Base-by-base conservation (phyloP, 37 sponge, comb jelly and placozoan genomes). In the Crambe crambe region DNA sequence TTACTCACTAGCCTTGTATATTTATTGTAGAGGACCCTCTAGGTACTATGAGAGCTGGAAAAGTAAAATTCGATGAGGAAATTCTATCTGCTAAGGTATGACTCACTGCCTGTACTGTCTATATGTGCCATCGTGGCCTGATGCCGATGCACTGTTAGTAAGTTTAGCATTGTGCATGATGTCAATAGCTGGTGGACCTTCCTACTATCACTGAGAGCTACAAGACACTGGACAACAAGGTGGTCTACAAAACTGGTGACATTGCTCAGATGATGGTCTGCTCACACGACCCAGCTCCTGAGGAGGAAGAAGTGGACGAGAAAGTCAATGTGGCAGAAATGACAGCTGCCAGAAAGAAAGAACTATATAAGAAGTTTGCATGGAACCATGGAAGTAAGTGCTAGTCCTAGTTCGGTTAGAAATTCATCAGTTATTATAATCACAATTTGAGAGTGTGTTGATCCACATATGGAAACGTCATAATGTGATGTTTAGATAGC, bases 151-250 rank as follows among this genome's bases (percentile, higher is more conserved):
- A 12, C 12, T 12, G 51, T 47, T 12, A 47, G 51, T 47, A 12
- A 47, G 6, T 47, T 47, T 61, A 61, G 5, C 30, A 30, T 22
- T n/a, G n/a, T n/a, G n/a, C n/a, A n/a, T n/a, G n/a, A n/a, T n/a
- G n/a, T n/a, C n/a, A 30, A 25, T 41, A 92, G 93, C 63, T 96
- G 26, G 86, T 97, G 25, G 96, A 95, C 58, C 81, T 98, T 54
- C 96, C 99, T 2, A 86, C 90, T 43, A 86, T 96, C 51, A 66
- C 91, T 32, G 99, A 98, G 79, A 80, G 91, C 69, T 87, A 91
- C 40, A 97, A 98, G 83, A 98, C 99, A 8, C 43, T 98, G 47
- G 99, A 98, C 79, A 93, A 81, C 39, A 95, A 91, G 83, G 89
- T 89, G 6, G 58, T 98, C 9, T 95, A 95, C 88, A 98, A 98